These are phyloP conservation scores for Oxycera nigricornis DNA, from an alignment of 2,888 invertebrate genomes.

Conservation along the genomic window DNA sequence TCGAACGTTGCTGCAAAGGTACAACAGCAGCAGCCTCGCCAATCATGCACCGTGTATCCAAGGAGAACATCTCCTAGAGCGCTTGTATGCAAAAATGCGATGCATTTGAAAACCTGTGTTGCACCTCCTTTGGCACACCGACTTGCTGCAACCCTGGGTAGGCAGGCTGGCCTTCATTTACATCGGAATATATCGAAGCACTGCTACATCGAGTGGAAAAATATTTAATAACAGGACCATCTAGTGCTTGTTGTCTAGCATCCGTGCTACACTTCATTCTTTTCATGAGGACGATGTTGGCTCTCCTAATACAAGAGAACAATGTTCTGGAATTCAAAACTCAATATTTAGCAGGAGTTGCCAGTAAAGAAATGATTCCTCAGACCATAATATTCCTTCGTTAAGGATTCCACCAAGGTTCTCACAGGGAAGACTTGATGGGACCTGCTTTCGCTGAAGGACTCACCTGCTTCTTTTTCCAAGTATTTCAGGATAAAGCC, in stretches of 20 bases:
- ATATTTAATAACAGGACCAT: slow-evolving; percentile 34
- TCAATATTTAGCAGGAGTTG: neutral
- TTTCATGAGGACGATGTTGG: neutral
- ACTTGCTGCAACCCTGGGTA: neutral
- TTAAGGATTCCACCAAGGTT: neutral
- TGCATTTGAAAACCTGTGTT: slow-evolving; percentile 2
- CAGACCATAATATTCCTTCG: too few species aligned
- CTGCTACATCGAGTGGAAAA: slow-evolving; percentile 25
- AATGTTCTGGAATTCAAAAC: slow-evolving; percentile 33
- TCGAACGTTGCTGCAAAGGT: slow-evolving; percentile 8
- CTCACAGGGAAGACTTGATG: neutral
- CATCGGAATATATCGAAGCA: slow-evolving; percentile 6
- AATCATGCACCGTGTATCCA: neutral
- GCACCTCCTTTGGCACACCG: neutral
- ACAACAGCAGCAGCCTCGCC: neutral
- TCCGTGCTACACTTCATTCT: neutral
- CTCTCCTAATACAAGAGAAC: neutral
- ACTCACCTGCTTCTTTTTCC: neutral
- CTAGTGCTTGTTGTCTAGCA: neutral
- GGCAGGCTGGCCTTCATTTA: slow-evolving; percentile 27
- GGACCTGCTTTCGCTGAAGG: neutral
- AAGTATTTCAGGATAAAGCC: too few species aligned
- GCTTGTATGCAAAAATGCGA: slow-evolving; percentile 35
- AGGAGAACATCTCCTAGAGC: slow-evolving; percentile 20
- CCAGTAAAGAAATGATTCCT: neutral